phyloP scores from a whole-genome alignment of 2,888 invertebrate genomes.

The Tanypteryx hageni region DNA sequence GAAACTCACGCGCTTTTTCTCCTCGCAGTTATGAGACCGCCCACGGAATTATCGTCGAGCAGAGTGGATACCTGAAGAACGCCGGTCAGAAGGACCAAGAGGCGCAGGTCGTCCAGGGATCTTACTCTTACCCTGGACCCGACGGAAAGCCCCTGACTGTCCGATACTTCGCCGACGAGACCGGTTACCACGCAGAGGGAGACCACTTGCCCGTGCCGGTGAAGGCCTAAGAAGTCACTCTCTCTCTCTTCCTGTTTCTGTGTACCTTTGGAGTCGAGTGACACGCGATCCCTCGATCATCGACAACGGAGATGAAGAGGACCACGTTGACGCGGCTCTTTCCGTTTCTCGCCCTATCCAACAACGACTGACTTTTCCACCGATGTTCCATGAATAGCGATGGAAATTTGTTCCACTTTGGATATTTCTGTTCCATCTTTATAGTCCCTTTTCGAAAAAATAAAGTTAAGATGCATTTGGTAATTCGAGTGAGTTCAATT shows the following conservation, averaged over 20 bases:
- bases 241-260: no score
- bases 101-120: constrained; percentile 68
- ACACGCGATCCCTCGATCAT: not conserved
- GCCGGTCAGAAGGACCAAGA: constrained; percentile 64
- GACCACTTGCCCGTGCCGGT: constrained; percentile 69
- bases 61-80: constrained; percentile 65
- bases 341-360: not conserved
- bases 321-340: not conserved
- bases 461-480: no score
- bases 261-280: no score
- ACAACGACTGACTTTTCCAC: not conserved
- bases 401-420: not conserved
- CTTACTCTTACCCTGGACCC: constrained; percentile 69
- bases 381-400: not conserved
- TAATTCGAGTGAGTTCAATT: no score
- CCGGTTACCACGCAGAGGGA: constrained; percentile 69
- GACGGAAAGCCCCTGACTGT: constrained; percentile 69
- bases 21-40: constrained; percentile 61
- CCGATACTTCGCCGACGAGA: constrained; percentile 70
- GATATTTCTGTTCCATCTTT: no score
- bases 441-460: no score
- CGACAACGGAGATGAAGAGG: not conserved
- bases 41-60: constrained; percentile 49
- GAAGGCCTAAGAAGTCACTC: constrained; percentile 66
- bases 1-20: no score